These are phyloP conservation scores for Cherax quadricarinatus DNA, from an alignment of 1,140 invertebrate genomes.

Conservation along the genomic window DNA sequence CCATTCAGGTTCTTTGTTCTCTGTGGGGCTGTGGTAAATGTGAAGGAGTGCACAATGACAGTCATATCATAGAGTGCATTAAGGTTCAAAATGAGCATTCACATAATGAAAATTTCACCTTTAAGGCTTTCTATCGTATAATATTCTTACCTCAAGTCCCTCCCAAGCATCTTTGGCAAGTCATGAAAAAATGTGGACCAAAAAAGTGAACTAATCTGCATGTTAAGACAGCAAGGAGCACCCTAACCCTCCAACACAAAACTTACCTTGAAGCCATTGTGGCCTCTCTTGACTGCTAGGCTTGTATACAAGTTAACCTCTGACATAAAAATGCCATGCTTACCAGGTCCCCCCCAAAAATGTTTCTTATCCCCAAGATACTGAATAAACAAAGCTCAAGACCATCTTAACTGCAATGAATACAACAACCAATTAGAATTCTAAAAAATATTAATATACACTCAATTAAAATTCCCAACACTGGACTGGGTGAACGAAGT, in stretches of 20 bases:
- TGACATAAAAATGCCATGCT: background rate
- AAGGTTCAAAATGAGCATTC: background rate
- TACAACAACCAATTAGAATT: background rate
- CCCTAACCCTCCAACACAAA: constrained; percentile 18
- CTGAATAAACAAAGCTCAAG: background rate
- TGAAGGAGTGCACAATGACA: constrained; percentile 33
- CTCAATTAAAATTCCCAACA: background rate
- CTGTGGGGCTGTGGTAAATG: constrained; percentile 28
- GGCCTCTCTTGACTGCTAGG: background rate
- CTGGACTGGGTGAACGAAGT: background rate
- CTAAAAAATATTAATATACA: background rate
- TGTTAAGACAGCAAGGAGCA: constrained; percentile 63
- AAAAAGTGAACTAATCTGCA: constrained; percentile 69
- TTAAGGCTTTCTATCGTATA: constrained; percentile 20
- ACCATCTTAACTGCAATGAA: background rate
- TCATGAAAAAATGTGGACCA: constrained; percentile 62
- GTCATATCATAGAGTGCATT: background rate
- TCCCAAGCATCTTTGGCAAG: constrained; percentile 43
- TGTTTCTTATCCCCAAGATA: background rate
- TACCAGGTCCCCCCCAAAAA: background rate
- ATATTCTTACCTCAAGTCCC: constrained; percentile 26
- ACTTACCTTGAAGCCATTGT: background rate
- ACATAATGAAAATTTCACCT: constrained; percentile 31
- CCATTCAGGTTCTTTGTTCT: constrained; percentile 60
- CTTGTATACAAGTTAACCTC: background rate